Evolutionary conservation across 2,113 vertebrate species (phyloP).

Genomic region (Aptenodytes forsteri): DNA sequence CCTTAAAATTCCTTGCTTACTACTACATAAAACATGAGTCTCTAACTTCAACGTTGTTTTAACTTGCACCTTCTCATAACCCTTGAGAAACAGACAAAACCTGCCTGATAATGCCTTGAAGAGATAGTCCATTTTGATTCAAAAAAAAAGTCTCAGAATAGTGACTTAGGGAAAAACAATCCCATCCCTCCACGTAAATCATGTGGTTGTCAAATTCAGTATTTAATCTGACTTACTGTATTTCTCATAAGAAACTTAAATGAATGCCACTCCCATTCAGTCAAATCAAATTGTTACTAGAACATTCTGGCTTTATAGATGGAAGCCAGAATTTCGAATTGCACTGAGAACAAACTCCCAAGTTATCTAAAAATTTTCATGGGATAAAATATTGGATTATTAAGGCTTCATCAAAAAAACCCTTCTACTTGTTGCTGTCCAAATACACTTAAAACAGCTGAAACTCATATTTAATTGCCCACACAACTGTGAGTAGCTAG

Average conservation of each 20-base stretch:
- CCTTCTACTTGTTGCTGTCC: neutral
- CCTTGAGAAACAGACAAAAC: neutral
- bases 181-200: neutral
- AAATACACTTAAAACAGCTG: neutral
- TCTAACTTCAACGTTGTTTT: neutral
- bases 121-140: neutral
- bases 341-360: neutral
- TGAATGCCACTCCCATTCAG: neutral
- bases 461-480: neutral
- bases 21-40: neutral
- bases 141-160: neutral
- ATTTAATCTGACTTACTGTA: neutral
- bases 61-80: neutral
- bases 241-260: neutral
- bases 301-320: neutral
- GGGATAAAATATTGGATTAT: neutral
- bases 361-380: neutral
- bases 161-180: neutral
- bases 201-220: neutral
- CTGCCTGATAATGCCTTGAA: neutral
- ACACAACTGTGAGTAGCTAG: neutral
- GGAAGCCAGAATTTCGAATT: neutral
- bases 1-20: neutral
- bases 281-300: neutral
- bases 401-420: neutral